Percentiles rank a stretch among this genome's conserved stretches.
These are phyloP conservation scores for Pterostichus niger DNA, from an alignment of 2,888 invertebrate genomes.

Conservation along the genomic window DNA sequence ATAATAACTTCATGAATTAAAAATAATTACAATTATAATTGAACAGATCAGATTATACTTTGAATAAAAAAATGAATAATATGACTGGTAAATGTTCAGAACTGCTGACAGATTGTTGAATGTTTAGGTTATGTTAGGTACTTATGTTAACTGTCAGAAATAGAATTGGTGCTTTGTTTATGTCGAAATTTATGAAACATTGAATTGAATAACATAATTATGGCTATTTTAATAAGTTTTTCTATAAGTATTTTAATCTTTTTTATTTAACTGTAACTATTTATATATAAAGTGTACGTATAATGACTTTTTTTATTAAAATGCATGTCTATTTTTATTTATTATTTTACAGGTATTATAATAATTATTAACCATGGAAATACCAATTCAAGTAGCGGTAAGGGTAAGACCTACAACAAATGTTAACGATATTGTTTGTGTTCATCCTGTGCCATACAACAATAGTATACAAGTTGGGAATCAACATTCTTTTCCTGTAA, in stretches of 20 bases:
- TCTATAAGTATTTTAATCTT: neutral
- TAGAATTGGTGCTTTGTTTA: conserved; percentile 26
- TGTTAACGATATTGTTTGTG: conserved; percentile 80
- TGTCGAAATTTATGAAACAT: neutral
- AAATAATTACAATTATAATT: too few relatives aligned
- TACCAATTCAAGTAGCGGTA: conserved; percentile 86
- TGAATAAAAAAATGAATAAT: too few relatives aligned
- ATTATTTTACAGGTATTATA: neutral
- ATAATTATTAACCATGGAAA: conserved; percentile 79
- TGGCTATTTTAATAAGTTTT: neutral
- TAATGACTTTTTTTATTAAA: neutral
- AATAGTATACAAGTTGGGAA: conserved; percentile 82
- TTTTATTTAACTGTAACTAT: neutral
- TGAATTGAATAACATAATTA: neutral
- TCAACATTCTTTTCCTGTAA: conserved; percentile 81
- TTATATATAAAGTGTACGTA: neutral
- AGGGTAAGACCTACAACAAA: conserved; percentile 82
- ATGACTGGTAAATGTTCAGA: neutral
- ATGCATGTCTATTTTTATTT: neutral
- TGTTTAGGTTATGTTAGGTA: neutral
- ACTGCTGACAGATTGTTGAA: neutral
- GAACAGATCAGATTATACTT: too few relatives aligned
- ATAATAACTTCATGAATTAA: too few relatives aligned
- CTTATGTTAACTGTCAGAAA: conserved; percentile 44
- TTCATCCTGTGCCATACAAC: conserved; percentile 81